Evolutionary conservation across 2,113 vertebrate genomes (phyloP), one percentile per base, ranked within the genome.

Genomic region (Perccottus glenii): DNA sequence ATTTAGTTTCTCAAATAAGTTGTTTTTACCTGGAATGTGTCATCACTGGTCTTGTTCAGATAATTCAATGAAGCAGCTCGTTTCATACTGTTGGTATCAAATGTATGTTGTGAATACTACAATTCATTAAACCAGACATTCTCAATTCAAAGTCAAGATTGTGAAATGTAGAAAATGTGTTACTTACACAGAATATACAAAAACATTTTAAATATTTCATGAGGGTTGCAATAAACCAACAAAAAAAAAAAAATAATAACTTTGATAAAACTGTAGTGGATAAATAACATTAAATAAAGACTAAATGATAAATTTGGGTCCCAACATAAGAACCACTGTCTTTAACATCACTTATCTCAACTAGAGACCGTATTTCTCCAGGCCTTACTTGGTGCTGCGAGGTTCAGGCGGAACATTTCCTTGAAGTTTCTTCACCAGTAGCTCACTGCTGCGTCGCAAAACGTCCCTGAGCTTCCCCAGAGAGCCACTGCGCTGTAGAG

Each of bases 361-460:
- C 19, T 27, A 27, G 19, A 27, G 19, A 27, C 19, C 19, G 36
- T 6, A 15, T 3, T 35, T 38, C 16, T 47, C 3, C 5, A 15
- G 53, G 9, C 58, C 81, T 81, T 89, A 95, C 95, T 86, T 95
- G 64, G 83, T 85, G 70, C 83, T 96, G 84, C 94, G 94, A 12
- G 93, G 93, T 35, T 96, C 90, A 48, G 94, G 91, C 1, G 95
- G 94, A 4, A 90, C 93, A 0, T 93, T 95, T 45, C 95, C 95
- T 83, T 99, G 97, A 64, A 99, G 94, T 63, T 96, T 99, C 92
- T 96, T 96, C 83, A 99, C 97, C 85, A 99, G 82, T 88, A 98
- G 86, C 82, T 99, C 97, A 3, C 98, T 99, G 94, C 98, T 99
- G 77, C 95, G 93, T 3, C 96, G 94, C 12, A 99, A 80, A 15